Evolutionary conservation across 37 sponge, comb jelly and placozoan species (phyloP), one percentile per base, ranked within the genome.

Genomic region (Ephydatia muelleri): DNA sequence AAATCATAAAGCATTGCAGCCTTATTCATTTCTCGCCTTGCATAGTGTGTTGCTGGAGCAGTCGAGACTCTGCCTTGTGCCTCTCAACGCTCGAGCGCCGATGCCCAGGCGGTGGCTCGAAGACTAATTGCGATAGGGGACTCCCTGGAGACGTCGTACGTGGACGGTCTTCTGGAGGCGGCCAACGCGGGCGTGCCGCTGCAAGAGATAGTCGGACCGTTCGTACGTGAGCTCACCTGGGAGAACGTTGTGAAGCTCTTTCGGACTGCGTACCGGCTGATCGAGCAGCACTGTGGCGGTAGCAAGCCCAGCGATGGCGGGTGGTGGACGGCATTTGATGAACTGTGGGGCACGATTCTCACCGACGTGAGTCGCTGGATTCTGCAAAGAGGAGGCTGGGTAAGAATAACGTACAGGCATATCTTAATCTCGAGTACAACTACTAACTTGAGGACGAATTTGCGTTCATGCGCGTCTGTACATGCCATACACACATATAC

Each of bases 91-190:
- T 38, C 34, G 29, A 30, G 0, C 0, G 29, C 40, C 27, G 38
- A 49, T 3, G 86, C 86, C 22, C 36, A 64, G 19, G 68, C 19
- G 65, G 82, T 87, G 22, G 88, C 88, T 0, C 75, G 82, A 30
- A 68, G 77, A 0, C 49, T 87, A 19, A 81, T 76, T 57, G 31
- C 23, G 21, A 74, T 82, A 27, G 88, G 88, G 43, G 88, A 87
- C 64, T 38, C 73, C 8, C 72, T 22, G 35, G 83, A 80, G 0
- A 27, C 73, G 5, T 32, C 72, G 22, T 25, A 70, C 0, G 28
- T 64, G 31, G 38, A 84, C 5, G 3, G 35, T 0, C 34, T 21
- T 4, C 70, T 65, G 8, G 33, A 73, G 23, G 12, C 76, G 32
- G 84, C 75, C 4, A 36, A 75, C 67, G 38, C 65, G 14, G 13